Evolutionary conservation across 2,113 vertebrate genomes (phyloP).

Genomic region (Ctenomys sociabilis): DNA sequence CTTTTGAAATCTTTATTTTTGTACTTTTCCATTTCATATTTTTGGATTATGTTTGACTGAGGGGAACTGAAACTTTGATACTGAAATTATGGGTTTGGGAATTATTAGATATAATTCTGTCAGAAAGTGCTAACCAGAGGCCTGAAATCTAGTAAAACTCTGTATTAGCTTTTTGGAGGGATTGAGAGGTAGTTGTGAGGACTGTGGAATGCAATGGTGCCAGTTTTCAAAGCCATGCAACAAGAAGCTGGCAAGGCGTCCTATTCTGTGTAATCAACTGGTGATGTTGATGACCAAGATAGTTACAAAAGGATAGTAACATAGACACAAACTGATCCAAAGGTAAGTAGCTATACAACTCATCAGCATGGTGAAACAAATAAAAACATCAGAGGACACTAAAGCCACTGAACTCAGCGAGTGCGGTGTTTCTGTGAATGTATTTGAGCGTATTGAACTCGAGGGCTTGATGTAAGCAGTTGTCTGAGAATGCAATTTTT

Average conservation of each 20-base stretch:
- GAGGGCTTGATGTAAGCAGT: not conserved
- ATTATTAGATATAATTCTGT: not conserved
- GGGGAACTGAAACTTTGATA: not conserved
- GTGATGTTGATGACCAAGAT: slow-evolving; percentile 53
- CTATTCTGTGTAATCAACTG: not conserved
- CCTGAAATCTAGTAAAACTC: not conserved
- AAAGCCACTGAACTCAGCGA: not conserved
- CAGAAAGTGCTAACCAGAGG: not conserved
- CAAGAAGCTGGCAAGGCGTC: not conserved
- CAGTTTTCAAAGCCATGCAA: not conserved
- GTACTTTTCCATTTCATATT: not conserved
- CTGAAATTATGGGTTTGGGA: not conserved
- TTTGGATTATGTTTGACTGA: not conserved
- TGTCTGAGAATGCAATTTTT: slow-evolving; percentile 23
- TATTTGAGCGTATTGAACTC: not conserved
- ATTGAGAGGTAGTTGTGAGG: not conserved
- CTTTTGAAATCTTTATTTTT: not conserved
- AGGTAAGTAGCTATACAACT: slow-evolving; percentile 51
- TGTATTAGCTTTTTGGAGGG: not conserved
- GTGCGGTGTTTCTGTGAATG: not conserved
- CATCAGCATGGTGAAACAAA: not conserved
- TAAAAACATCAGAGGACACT: not conserved
- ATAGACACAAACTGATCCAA: slow-evolving; percentile 20
- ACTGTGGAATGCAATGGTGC: not conserved
- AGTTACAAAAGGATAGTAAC: slow-evolving; percentile 50